These are phyloP conservation scores for Cenopis cana DNA, from an alignment of 2,888 invertebrate species.

Conservation along the genomic window DNA sequence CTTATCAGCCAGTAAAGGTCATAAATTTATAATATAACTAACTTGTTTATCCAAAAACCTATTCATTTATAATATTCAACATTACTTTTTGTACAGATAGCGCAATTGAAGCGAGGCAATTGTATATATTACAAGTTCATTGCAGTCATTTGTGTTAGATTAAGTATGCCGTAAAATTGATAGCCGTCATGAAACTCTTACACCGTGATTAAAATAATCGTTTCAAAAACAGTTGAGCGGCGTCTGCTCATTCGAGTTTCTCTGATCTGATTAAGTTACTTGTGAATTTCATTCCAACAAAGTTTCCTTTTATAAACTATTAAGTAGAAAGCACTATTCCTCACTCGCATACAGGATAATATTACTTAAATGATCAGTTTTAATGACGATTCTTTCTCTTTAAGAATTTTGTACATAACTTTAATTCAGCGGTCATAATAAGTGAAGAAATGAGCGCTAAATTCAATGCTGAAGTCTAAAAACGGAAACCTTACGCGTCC, in stretches of 20 bases:
- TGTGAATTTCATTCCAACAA: conserved; percentile 31
- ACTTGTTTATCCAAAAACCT: too few relatives aligned
- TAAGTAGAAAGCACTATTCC: conserved; percentile 30
- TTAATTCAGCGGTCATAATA: conserved; percentile 11
- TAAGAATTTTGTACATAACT: neutral
- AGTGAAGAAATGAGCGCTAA: conserved; percentile 46
- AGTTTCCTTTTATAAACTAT: conserved; percentile 41
- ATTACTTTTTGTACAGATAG: neutral
- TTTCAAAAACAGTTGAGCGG: conserved; percentile 72
- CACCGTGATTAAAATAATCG: conserved; percentile 80
- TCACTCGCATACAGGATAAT: neutral
- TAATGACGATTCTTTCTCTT: neutral
- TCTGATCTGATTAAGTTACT: conserved; percentile 40
- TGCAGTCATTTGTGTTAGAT: conserved; percentile 51
- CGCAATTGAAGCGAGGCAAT: conserved; percentile 14
- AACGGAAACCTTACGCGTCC: conserved; percentile 58
- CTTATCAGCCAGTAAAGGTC: neutral
- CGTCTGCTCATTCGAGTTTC: conserved; percentile 56
- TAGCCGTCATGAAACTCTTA: conserved; percentile 64
- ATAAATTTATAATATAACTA: neutral
- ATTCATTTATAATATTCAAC: too few relatives aligned
- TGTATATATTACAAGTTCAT: conserved; percentile 42
- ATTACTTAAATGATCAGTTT: neutral
- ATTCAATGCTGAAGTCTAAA: conserved; percentile 57
- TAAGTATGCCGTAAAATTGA: conserved; percentile 59